Percentiles rank a stretch among this genome's conserved stretches.
Evolutionary conservation across 2,113 vertebrate genomes (phyloP).

Genomic region (Sinosuthora webbiana): DNA sequence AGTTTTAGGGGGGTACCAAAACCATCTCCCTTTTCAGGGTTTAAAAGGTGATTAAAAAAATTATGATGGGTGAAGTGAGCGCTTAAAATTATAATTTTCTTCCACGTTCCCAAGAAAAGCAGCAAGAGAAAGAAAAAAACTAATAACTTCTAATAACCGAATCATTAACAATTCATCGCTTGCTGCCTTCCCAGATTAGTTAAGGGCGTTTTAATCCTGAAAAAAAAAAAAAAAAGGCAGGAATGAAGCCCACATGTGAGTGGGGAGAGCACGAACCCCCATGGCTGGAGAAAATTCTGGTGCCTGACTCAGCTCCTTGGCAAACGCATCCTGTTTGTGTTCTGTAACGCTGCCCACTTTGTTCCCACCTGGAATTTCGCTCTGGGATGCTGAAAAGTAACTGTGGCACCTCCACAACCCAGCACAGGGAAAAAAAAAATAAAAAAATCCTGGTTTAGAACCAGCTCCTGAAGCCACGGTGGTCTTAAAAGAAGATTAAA

Average conservation of each 20-base stretch:
- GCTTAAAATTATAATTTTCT: no score
- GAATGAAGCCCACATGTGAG: accelerated
- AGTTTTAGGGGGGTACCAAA: no score
- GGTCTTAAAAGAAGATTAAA: no score
- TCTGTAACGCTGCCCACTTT: neutral
- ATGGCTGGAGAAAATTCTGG: neutral
- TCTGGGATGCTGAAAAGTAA: neutral
- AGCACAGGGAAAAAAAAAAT: neutral
- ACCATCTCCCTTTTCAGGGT: no score
- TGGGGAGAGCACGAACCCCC: neutral
- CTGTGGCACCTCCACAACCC: accelerated
- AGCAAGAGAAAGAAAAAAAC: no score
- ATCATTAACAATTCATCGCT: accelerated
- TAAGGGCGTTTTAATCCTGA: neutral
- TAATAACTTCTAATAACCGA: neutral
- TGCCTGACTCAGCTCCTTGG: constrained; percentile 13
- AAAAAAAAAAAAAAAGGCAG: no score
- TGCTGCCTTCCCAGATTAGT: neutral
- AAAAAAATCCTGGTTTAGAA: neutral
- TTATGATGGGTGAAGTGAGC: no score
- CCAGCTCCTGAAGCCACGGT: neutral
- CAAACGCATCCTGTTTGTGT: neutral
- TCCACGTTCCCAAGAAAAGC: no score
- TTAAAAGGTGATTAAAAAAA: no score
- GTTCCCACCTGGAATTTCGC: neutral